A percentile compares a stretch with the other conserved stretches of the same genome.
phyloP scores from a whole-genome alignment of 2,797 vertebrate genomes.

The Scomberomorus guttatus region DNA sequence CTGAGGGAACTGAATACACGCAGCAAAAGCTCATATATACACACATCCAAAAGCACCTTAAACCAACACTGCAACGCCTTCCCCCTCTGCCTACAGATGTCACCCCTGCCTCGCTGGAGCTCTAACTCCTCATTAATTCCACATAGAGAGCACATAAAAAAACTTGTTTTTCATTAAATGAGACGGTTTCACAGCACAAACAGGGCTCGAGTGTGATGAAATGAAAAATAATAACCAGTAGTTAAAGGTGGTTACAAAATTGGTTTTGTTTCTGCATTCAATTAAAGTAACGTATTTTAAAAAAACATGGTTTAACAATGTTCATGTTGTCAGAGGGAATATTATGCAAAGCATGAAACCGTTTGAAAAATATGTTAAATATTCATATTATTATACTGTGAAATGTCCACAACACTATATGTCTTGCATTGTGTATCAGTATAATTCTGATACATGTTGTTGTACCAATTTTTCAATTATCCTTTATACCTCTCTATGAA shows the following conservation, averaged over 20 bases:
- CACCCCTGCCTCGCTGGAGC: conserved; percentile 43
- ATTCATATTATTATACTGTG: not conserved
- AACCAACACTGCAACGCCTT: conserved; percentile 41
- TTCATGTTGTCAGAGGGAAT: not conserved
- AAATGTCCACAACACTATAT: not conserved
- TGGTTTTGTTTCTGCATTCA: conserved; percentile 6
- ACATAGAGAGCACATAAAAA: conserved; percentile 51
- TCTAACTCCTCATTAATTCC: conserved; percentile 64
- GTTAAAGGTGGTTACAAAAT: conserved; percentile 21
- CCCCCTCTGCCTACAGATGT: conserved; percentile 29
- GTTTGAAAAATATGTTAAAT: not conserved
- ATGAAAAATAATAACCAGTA: conserved; percentile 25
- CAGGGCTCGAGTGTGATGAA: conserved; percentile 25
- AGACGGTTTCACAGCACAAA: conserved; percentile 36
- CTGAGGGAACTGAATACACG: conserved; percentile 35
- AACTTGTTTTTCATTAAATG: conserved; percentile 43
- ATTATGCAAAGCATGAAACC: not conserved
- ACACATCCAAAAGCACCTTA: conserved; percentile 25
- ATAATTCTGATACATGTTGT: not conserved
- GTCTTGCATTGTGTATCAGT: not conserved
- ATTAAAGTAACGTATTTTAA: conserved; percentile 7
- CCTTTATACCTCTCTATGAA: not conserved
- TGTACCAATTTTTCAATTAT: not conserved
- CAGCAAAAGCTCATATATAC: conserved; percentile 17
- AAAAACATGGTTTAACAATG: not conserved